Conservation (phyloP, 1,140 invertebrate species). For the Cataglyphis hispanica region DNA sequence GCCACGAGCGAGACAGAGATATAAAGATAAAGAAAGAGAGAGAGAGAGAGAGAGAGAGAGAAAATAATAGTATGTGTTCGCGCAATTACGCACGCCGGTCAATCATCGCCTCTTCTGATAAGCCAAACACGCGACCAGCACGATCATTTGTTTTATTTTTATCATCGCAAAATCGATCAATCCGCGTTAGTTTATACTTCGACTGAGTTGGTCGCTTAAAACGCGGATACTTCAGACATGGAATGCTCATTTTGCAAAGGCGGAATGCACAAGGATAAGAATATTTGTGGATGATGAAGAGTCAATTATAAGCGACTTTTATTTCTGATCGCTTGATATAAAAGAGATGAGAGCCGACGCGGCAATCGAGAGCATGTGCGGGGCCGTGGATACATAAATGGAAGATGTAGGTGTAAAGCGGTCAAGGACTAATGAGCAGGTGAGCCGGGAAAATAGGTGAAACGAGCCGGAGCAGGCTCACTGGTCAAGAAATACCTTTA, state of each 20-base stretch:
- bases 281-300: slow-evolving; percentile 44
- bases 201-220: background rate
- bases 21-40: too few species aligned
- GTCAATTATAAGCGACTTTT: slow-evolving; percentile 53
- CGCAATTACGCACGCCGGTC: slow-evolving; percentile 46
- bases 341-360: slow-evolving; percentile 34
- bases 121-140: slow-evolving; percentile 13
- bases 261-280: slow-evolving; percentile 21
- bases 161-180: slow-evolving; percentile 27
- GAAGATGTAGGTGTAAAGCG: slow-evolving; percentile 69
- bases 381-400: slow-evolving; percentile 62
- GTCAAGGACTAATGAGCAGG: slow-evolving; percentile 72
- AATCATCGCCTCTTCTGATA: slow-evolving; percentile 24
- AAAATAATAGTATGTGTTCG: slow-evolving; percentile 14
- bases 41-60: background rate
- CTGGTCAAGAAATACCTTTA: slow-evolving; percentile 66
- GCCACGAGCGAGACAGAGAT: background rate
- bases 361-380: slow-evolving; percentile 60
- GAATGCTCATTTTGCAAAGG: background rate
- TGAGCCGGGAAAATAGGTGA: slow-evolving; percentile 68
- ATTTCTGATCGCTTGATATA: slow-evolving; percentile 47
- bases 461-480: slow-evolving; percentile 51
- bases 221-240: background rate
- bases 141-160: slow-evolving; percentile 34
- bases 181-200: slow-evolving; percentile 21